phyloP scores from a whole-genome alignment of 2,797 vertebrate genomes.

The Chanos chanos region DNA sequence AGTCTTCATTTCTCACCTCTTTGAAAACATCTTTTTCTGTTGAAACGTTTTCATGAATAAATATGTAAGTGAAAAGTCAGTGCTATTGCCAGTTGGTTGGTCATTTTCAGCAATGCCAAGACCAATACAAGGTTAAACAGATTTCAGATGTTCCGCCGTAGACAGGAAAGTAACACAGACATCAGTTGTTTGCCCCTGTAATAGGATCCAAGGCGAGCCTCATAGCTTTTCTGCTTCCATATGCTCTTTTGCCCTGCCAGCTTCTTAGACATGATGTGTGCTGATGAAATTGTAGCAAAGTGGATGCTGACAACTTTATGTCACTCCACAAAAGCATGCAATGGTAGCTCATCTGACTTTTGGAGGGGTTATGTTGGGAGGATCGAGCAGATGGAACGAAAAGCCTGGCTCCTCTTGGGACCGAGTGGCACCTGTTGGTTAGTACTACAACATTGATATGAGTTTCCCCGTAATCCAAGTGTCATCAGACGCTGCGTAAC shows the following conservation, averaged over 20 bases:
- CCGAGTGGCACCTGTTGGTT: slow-evolving; percentile 58
- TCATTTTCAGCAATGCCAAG: too few relatives aligned
- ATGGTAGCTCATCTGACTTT: slow-evolving; percentile 53
- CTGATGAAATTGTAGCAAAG: slow-evolving; percentile 55
- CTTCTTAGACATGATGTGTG: slow-evolving; percentile 54
- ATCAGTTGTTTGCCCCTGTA: slow-evolving; percentile 33
- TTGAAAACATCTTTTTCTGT: slow-evolving; percentile 16
- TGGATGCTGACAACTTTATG: slow-evolving; percentile 33
- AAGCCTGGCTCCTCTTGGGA: slow-evolving; percentile 24
- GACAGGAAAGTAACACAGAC: slow-evolving; percentile 33
- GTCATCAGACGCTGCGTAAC: slow-evolving; percentile 64
- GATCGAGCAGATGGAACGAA: not conserved
- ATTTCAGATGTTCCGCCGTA: not conserved
- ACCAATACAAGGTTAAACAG: not conserved
- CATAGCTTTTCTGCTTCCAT: slow-evolving; percentile 11
- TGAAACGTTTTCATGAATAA: too few relatives aligned
- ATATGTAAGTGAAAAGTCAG: too few relatives aligned
- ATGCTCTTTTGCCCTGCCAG: slow-evolving; percentile 24
- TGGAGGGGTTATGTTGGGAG: not conserved
- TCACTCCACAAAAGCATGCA: slow-evolving; percentile 55
- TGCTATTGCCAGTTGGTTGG: too few relatives aligned
- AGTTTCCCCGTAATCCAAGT: slow-evolving; percentile 38
- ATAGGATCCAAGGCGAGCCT: slow-evolving; percentile 19
- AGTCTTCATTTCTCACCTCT: slow-evolving; percentile 15
- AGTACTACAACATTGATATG: slow-evolving; percentile 27